Evolutionary conservation across 2,888 invertebrate genomes (phyloP).

Genomic region (Diabrotica balteata): DNA sequence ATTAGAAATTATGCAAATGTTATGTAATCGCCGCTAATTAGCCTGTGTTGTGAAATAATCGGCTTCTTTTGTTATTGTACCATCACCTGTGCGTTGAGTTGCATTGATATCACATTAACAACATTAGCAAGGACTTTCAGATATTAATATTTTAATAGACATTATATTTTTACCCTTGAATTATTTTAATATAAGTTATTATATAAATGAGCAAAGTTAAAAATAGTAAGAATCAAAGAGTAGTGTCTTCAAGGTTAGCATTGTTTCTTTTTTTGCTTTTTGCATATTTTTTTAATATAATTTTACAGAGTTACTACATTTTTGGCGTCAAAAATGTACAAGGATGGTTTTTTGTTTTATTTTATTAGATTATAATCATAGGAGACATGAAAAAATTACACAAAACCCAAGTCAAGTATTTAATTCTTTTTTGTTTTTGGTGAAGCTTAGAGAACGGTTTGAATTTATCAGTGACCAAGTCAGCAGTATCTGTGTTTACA

Average conservation of each 20-base stretch:
- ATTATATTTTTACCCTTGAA: constrained; percentile 6
- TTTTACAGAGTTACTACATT: too few species aligned
- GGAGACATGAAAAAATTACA: too few species aligned
- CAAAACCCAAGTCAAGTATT: too few species aligned
- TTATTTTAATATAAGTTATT: background rate
- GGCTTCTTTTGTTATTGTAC: background rate
- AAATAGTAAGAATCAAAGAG: background rate
- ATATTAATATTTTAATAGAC: background rate
- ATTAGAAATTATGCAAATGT: constrained; percentile 1
- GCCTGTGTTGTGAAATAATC: background rate
- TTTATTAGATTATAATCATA: too few species aligned
- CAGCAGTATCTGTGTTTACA: too few species aligned
- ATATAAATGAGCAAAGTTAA: background rate
- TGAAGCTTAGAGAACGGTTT: too few species aligned
- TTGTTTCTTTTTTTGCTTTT: background rate
- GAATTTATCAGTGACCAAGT: too few species aligned
- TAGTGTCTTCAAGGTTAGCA: background rate
- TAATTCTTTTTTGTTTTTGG: too few species aligned
- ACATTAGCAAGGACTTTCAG: background rate
- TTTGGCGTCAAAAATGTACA: too few species aligned
- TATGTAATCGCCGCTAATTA: background rate
- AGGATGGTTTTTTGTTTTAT: too few species aligned
- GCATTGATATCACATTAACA: background rate
- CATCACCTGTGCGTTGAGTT: background rate
- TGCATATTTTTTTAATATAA: too few species aligned